These are phyloP conservation scores for Emydoidea blandingii DNA, from an alignment of 2,797 vertebrate species.

Conservation along the genomic window DNA sequence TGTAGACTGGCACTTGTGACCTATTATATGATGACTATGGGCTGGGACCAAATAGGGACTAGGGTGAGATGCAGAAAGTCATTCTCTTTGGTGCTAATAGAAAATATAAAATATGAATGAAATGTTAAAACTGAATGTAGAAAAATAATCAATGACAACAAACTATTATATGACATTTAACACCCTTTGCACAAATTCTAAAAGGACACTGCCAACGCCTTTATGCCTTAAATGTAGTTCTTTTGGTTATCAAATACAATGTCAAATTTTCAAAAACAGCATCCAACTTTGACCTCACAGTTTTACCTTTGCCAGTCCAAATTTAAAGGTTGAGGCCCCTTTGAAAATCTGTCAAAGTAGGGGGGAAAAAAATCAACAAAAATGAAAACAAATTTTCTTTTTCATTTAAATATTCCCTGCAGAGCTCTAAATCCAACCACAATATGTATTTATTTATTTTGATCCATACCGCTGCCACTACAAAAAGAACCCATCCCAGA, in stretches of 20 bases:
- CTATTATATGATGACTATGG: slow-evolving; percentile 23
- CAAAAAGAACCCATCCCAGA: not conserved
- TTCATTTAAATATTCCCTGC: not conserved
- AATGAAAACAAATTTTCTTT: slow-evolving; percentile 15
- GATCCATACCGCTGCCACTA: not conserved
- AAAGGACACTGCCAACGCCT: slow-evolving; percentile 64
- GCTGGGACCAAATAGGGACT: slow-evolving; percentile 16
- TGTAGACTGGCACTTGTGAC: not conserved
- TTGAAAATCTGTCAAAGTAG: not conserved
- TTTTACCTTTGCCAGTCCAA: not conserved
- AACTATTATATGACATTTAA: slow-evolving; percentile 69
- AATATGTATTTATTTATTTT: not conserved
- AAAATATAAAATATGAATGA: slow-evolving; percentile 40
- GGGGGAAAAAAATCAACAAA: not conserved
- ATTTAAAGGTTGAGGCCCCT: slow-evolving; percentile 11
- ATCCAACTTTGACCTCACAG: slow-evolving; percentile 23
- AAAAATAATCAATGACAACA: slow-evolving; percentile 68
- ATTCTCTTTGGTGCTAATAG: not conserved
- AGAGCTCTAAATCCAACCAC: not conserved
- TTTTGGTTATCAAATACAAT: slow-evolving; percentile 48
- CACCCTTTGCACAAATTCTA: slow-evolving; percentile 58
- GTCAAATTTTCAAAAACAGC: slow-evolving; percentile 75
- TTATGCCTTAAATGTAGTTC: slow-evolving; percentile 57
- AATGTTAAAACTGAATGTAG: slow-evolving; percentile 1
- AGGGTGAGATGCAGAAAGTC: not conserved